Evolutionary conservation across 1,140 invertebrate genomes (phyloP).

Genomic region (Anadara kagoshimensis): DNA sequence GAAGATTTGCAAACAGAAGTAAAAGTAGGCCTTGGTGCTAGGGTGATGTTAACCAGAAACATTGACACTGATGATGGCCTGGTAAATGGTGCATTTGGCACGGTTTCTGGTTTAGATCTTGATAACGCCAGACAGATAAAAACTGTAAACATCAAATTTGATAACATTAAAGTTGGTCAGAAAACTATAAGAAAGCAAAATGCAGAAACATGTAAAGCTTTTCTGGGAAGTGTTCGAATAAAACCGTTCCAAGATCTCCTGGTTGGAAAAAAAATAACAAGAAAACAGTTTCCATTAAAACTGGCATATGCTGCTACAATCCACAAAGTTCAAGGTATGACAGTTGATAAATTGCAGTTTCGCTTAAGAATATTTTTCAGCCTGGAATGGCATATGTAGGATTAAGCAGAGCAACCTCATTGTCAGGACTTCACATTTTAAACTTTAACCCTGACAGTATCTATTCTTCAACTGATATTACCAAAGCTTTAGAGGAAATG

Average conservation of each 20-base stretch:
- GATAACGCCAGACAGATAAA: no score
- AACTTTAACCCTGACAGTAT: slow-evolving; percentile 10
- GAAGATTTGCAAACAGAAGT: background rate
- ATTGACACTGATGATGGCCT: no score
- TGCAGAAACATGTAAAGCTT: no score
- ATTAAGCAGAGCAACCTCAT: slow-evolving; percentile 17
- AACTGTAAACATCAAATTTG: slow-evolving; percentile 22
- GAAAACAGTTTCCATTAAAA: no score
- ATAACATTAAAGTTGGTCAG: slow-evolving; percentile 13
- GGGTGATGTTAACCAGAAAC: no score
- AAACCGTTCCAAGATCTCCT: no score
- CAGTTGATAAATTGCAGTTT: slow-evolving; percentile 14
- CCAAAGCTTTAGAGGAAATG: slow-evolving; percentile 2
- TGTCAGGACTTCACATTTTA: slow-evolving; percentile 16
- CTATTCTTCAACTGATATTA: slow-evolving; percentile 17
- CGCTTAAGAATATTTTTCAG: background rate
- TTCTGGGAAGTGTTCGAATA: no score
- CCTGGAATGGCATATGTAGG: no score
- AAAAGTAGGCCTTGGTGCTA: no score
- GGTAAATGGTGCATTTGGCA: no score
- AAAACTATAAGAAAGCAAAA: slow-evolving; percentile 1
- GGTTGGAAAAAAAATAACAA: no score
- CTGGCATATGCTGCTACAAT: slow-evolving; percentile 32
- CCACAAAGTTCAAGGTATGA: slow-evolving; percentile 41
- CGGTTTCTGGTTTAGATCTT: no score